A percentile compares a stretch with the other conserved stretches of the same genome.
Evolutionary conservation across 2,797 vertebrate species (phyloP).

Genomic region (Silurus lanzhouensis): DNA sequence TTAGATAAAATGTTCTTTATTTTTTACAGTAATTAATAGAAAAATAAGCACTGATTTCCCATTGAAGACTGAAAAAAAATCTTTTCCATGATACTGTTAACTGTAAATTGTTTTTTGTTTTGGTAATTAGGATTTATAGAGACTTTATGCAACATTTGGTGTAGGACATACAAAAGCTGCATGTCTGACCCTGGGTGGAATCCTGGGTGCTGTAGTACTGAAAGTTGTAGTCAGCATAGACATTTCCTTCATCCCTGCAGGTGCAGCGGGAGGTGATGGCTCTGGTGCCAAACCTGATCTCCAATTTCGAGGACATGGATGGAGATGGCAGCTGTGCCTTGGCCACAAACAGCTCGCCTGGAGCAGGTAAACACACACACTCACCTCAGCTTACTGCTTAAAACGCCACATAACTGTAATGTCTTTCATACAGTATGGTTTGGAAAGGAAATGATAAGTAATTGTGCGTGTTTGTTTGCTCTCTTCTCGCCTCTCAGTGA

Average conservation of each 20-base stretch:
- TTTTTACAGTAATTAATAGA: not conserved
- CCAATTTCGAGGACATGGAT: constrained; percentile 57
- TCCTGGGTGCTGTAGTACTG: not conserved
- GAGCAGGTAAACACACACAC: constrained; percentile 42
- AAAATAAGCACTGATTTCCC: not conserved
- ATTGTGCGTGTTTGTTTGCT: not conserved
- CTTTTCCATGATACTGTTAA: not conserved
- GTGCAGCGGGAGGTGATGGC: constrained; percentile 60
- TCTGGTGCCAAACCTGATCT: constrained; percentile 61
- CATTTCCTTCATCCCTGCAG: constrained; percentile 25
- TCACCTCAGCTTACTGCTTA: not conserved
- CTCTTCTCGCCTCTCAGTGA: constrained; percentile 49
- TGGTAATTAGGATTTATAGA: not conserved
- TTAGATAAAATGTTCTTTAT: not conserved
- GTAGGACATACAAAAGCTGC: not conserved
- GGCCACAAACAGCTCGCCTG: constrained; percentile 51
- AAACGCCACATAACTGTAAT: not conserved
- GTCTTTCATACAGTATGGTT: not conserved
- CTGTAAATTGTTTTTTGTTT: not conserved
- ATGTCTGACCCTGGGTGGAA: not conserved
- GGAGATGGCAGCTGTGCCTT: constrained; percentile 53
- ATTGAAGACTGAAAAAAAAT: not conserved
- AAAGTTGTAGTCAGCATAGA: not conserved
- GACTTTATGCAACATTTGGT: not conserved
- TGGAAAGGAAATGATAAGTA: not conserved